Evolutionary conservation across 2,113 vertebrate species (phyloP).

Genomic region (chimpanzee (Pan troglodytes)): NHGRI_mPanTro3-v2.1_pri NC_072403.2:45136001-45136500

Average conservation of each 20-base stretch:
- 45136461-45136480: not conserved
- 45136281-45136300: too few relatives aligned
- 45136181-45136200: not conserved
- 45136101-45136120: not conserved
- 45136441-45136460: not conserved
- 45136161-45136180: not conserved
- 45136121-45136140: not conserved
- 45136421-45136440: too few relatives aligned
- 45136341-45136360: too few relatives aligned
- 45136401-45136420: too few relatives aligned
- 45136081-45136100: not conserved
- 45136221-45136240: too few relatives aligned
- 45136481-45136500: not conserved
- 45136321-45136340: too few relatives aligned
- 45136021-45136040: not conserved
- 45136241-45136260: too few relatives aligned
- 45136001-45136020: not conserved
- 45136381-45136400: too few relatives aligned
- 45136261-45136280: too few relatives aligned
- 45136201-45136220: not conserved
- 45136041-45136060: not conserved
- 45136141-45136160: not conserved
- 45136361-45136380: too few relatives aligned
- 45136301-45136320: too few relatives aligned
- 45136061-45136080: not conserved